These are phyloP conservation scores for Dysmachus trigonus DNA, from an alignment of 2,888 invertebrate genomes.

Conservation along the genomic window DNA sequence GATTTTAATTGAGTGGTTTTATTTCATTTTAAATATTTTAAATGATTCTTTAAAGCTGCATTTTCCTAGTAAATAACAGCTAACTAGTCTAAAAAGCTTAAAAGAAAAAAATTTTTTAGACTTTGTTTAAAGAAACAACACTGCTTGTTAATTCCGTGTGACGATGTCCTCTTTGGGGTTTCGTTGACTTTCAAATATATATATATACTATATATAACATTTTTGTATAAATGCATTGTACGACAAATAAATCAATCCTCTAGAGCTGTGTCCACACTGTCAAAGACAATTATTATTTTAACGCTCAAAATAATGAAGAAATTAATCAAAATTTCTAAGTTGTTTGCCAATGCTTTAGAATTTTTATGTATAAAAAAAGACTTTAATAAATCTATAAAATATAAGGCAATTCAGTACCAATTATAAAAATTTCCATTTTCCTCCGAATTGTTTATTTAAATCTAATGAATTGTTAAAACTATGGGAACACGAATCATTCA, in stretches of 20 bases:
- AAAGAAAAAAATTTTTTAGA: not conserved
- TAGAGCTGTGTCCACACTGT: not conserved
- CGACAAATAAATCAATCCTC: not conserved
- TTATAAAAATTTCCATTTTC: constrained; percentile 15
- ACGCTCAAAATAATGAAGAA: not conserved
- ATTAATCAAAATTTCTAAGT: not conserved
- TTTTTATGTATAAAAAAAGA: not conserved
- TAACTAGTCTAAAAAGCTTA: not conserved
- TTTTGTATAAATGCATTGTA: not conserved
- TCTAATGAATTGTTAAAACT: constrained; percentile 29
- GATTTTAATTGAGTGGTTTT: not conserved
- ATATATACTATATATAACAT: not conserved
- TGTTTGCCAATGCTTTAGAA: not conserved
- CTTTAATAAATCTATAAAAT: not conserved
- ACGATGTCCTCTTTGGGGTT: not conserved
- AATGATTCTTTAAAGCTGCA: not conserved
- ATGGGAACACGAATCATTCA: constrained; percentile 54
- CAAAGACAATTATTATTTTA: not conserved
- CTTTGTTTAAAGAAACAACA: too few relatives aligned
- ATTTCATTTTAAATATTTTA: too few relatives aligned
- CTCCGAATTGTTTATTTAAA: not conserved
- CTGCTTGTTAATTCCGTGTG: not conserved
- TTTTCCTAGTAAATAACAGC: not conserved
- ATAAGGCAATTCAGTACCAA: not conserved
- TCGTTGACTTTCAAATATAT: not conserved